Evolutionary conservation across 2,888 invertebrate genomes (phyloP).

Genomic region (Liodrosophila aerea): DNA sequence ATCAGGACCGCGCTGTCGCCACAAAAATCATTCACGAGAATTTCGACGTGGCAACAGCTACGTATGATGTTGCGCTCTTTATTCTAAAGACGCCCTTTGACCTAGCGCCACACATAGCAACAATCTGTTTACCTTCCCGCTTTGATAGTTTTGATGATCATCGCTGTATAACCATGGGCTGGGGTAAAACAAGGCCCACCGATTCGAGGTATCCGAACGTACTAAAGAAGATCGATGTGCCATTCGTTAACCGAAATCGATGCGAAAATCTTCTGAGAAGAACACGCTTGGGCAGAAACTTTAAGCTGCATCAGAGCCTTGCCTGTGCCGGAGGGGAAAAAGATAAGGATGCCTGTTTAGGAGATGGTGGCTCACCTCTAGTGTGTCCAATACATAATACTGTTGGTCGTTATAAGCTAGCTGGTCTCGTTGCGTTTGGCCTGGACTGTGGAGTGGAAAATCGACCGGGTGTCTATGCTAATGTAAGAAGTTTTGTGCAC

Average conservation of each 20-base stretch:
- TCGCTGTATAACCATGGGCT: constrained; percentile 75
- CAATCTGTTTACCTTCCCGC: constrained; percentile 86
- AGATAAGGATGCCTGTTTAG: constrained; percentile 88
- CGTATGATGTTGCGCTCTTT: constrained; percentile 89
- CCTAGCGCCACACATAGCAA: constrained; percentile 85
- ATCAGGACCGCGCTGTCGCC: constrained; percentile 86
- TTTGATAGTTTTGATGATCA: constrained; percentile 63
- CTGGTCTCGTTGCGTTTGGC: constrained; percentile 91
- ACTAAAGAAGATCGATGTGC: constrained; percentile 87
- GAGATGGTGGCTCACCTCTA: constrained; percentile 90
- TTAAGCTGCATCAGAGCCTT: constrained; percentile 86
- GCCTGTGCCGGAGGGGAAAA: constrained; percentile 90
- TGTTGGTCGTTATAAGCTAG: constrained; percentile 62
- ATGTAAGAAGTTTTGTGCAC: constrained; percentile 84
- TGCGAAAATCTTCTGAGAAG: constrained; percentile 84
- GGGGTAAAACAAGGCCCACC: constrained; percentile 67
- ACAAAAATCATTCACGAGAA: constrained; percentile 84
- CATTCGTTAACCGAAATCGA: constrained; percentile 84
- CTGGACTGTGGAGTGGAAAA: constrained; percentile 87
- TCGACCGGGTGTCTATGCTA: constrained; percentile 89
- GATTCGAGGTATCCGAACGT: constrained; percentile 84
- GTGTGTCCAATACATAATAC: constrained; percentile 85
- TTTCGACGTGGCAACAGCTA: constrained; percentile 81
- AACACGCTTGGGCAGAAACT: constrained; percentile 87
- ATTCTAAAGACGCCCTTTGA: constrained; percentile 85